Evolutionary conservation across 2,113 vertebrate species (phyloP), one percentile per base, ranked within the genome.

Genomic region (Ceyx margarethae): DNA sequence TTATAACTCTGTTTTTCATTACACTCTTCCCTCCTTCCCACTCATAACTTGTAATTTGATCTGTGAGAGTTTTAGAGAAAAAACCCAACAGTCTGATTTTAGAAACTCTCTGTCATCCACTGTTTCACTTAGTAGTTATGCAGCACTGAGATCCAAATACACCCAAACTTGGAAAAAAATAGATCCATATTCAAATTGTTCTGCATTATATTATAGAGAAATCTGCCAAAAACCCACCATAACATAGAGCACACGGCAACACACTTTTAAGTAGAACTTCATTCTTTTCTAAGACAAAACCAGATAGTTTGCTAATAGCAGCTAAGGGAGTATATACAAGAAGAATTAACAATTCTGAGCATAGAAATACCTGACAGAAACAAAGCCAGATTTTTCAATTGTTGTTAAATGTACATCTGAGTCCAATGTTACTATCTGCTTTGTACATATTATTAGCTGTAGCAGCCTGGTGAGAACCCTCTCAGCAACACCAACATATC

Each of bases 21-120:
- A 85, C 51, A 7, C 45, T 86, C 33, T 94, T 85, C 21, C 60
- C 15, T 90, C 21, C 88, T 91, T 91, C 88, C 68, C 75, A 85
- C 73, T 90, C 35, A 65, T 29, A 90, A 80, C 61, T 89, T 86
- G 71, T 66, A 94, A 86, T 90, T 91, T 80, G 48, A 94, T 74
- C 68, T 85, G 33, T 95, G 91, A 90, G 54, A 60, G 56, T 33
- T 76, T 37, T 58, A 71, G 61, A 48, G 68, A 82, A 58, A 46
- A 87, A 64, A 45, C 2, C 5, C 9, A 77, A 14, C 29, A 58
- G 31, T 67, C 68, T 92, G 20, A 33, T 77, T 80, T 93, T 93
- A 94, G 68, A 18, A 95, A 93, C 57, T 91, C 82, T 73, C 37
- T 71, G 18, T 77, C 91, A 90, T 54, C 48, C 46, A 2, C 3